These are phyloP conservation scores for Pimephales promelas DNA, from an alignment of 2,113 vertebrate species.

Conservation along the genomic window DNA sequence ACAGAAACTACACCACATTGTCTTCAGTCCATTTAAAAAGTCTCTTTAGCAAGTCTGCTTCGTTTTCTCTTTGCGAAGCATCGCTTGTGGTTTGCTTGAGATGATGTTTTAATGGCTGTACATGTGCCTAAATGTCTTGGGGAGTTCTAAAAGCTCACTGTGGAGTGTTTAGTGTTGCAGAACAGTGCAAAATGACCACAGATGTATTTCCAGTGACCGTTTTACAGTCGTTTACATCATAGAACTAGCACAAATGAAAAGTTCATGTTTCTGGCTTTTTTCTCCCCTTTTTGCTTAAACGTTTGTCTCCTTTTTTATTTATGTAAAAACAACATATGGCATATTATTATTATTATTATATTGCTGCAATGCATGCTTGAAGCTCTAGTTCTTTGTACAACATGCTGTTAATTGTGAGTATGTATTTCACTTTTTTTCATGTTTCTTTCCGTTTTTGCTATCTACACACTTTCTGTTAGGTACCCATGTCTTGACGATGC, in stretches of 20 bases:
- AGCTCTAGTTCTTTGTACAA: conserved; percentile 42
- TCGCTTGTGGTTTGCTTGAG: not conserved
- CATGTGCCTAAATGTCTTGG: conserved; percentile 17
- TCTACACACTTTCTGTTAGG: conserved; percentile 49
- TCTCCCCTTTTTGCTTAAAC: conserved; percentile 5
- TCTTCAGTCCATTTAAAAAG: conserved; percentile 8
- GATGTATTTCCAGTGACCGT: conserved; percentile 1
- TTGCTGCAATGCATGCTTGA: conserved; percentile 55
- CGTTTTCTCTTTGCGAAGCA: not conserved
- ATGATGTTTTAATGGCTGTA: not conserved
- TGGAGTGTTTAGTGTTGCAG: not conserved
- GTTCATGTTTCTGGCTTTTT: not conserved
- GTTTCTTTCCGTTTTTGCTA: conserved; percentile 36
- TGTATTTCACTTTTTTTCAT: not conserved
- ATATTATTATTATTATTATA: conserved; percentile 31
- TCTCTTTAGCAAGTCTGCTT: not conserved
- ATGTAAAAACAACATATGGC: conserved; percentile 45
- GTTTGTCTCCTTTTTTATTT: conserved; percentile 32
- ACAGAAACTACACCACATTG: not conserved
- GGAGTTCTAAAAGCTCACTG: conserved; percentile 7
- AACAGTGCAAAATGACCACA: not conserved
- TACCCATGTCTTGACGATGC: conserved; percentile 55
- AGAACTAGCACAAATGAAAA: conserved; percentile 6
- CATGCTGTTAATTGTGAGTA: conserved; percentile 37
- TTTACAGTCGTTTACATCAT: conserved; percentile 22